Conservation (phyloP, 2,113 vertebrate genomes). For the Alligator sinensis region DNA sequence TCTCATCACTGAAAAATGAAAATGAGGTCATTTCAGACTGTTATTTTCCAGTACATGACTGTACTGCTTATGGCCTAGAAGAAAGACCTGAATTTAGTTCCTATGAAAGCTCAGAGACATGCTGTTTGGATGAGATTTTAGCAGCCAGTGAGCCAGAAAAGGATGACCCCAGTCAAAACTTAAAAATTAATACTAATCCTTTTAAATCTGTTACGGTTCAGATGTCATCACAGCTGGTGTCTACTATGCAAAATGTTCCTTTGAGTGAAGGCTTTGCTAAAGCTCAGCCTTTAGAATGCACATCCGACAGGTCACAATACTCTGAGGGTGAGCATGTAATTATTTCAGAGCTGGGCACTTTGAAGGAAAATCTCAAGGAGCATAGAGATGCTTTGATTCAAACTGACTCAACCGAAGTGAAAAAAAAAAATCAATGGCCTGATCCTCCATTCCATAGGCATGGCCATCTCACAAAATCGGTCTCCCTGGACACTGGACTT, state of each 20-base stretch:
- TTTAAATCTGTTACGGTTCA: slow-evolving; percentile 66
- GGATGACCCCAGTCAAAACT: neutral
- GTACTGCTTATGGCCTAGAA: neutral
- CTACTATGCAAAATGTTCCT: slow-evolving; percentile 4
- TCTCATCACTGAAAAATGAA: neutral
- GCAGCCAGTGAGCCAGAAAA: neutral
- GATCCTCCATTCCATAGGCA: neutral
- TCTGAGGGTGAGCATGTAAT: neutral
- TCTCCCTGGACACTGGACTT: slow-evolving; percentile 68
- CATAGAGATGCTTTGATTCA: slow-evolving; percentile 53
- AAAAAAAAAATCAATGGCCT: neutral
- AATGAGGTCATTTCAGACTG: neutral
- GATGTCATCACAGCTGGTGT: slow-evolving; percentile 64
- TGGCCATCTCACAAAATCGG: slow-evolving; percentile 46
- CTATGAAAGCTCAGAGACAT: neutral
- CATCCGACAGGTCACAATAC: neutral
- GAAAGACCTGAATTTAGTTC: neutral
- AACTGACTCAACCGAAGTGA: neutral
- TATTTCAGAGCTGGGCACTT: neutral
- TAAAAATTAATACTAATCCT: neutral
- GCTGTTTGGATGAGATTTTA: neutral
- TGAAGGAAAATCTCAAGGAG: neutral
- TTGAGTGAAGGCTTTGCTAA: neutral
- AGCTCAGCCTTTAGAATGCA: neutral
- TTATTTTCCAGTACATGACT: neutral